Evolutionary conservation across 2,113 vertebrate species (phyloP).

Genomic region (Dryoscopus gambensis): DNA sequence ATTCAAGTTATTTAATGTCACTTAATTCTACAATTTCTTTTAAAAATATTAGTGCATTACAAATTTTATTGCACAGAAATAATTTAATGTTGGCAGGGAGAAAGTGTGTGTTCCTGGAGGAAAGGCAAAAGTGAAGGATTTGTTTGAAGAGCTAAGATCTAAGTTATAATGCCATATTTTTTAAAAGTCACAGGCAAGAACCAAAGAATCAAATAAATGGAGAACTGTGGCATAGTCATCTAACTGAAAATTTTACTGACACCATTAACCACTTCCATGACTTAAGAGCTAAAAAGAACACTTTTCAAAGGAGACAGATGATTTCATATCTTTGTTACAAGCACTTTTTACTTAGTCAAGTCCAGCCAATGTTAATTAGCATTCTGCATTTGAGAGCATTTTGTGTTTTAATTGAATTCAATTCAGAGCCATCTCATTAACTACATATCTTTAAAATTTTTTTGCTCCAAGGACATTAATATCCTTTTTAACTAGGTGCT

Average conservation of each 20-base stretch:
- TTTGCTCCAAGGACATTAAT: slow-evolving; percentile 11
- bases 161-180: neutral
- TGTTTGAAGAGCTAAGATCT: neutral
- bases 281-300: neutral
- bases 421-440: slow-evolving; percentile 39
- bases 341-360: neutral
- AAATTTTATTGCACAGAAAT: neutral
- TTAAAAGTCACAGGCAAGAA: neutral
- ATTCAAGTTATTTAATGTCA: neutral
- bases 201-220: neutral
- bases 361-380: slow-evolving; percentile 7
- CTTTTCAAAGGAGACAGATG: neutral
- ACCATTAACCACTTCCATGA: neutral
- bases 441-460: neutral
- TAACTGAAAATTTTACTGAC: neutral
- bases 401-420: slow-evolving; percentile 39
- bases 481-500: slow-evolving; percentile 44
- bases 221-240: neutral
- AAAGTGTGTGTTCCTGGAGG: neutral
- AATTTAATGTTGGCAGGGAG: neutral
- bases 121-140: neutral
- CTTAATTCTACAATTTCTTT: neutral
- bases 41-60: neutral
- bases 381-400: slow-evolving; percentile 13
- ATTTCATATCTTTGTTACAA: neutral